phyloP scores from a whole-genome alignment of 2,888 invertebrate genomes.

The Cerastoderma edule region DNA sequence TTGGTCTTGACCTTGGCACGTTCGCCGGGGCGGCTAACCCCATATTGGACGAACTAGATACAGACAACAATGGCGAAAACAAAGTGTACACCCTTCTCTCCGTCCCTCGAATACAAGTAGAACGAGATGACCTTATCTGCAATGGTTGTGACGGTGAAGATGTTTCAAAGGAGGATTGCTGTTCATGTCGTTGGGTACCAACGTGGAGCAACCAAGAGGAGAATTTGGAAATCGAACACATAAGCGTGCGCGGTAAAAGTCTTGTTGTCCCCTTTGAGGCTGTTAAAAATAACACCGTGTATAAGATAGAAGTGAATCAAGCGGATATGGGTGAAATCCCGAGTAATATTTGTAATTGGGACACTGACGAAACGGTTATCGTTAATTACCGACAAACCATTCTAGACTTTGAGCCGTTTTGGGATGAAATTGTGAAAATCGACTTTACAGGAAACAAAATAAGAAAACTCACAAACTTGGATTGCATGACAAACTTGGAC shows the following conservation, averaged over 20 bases:
- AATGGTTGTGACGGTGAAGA: no score
- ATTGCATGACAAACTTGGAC: slow-evolving; percentile 33
- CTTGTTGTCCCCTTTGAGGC: slow-evolving; percentile 4
- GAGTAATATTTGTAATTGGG: slow-evolving; percentile 47
- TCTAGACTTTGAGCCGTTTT: neutral
- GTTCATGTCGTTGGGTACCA: slow-evolving; percentile 22
- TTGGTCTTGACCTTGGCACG: no score
- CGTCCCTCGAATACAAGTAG: no score
- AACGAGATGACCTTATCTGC: no score
- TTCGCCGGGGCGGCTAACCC: no score
- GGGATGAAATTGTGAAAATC: slow-evolving; percentile 26
- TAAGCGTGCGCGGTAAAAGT: slow-evolving; percentile 27
- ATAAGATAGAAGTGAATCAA: slow-evolving; percentile 21
- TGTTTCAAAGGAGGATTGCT: slow-evolving; percentile 39
- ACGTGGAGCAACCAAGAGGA: slow-evolving; percentile 20
- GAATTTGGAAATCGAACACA: slow-evolving; percentile 31
- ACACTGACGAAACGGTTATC: slow-evolving; percentile 13
- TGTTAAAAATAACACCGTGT: neutral
- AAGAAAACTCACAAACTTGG: slow-evolving; percentile 23
- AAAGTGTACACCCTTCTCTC: no score
- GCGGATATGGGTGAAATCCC: slow-evolving; percentile 37
- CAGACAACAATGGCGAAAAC: no score
- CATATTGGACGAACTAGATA: no score
- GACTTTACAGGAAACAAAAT: slow-evolving; percentile 36
- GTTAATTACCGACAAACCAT: neutral